Percentiles rank a stretch among this genome's conserved stretches.
phyloP scores from a whole-genome alignment of 2,888 invertebrate genomes.

The Euplagia quadripunctaria region DNA sequence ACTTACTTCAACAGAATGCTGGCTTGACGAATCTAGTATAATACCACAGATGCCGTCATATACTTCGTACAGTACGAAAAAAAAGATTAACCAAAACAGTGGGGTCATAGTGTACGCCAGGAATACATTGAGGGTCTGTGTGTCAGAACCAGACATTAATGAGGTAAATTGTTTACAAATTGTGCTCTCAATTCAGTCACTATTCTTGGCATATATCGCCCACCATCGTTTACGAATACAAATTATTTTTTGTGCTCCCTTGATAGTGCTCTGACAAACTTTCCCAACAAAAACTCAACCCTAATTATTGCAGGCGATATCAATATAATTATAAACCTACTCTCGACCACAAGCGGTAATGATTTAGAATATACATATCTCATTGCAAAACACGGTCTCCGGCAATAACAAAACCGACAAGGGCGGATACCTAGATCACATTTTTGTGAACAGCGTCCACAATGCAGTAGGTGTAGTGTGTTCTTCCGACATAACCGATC shows the following conservation, averaged over 20 bases:
- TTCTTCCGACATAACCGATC: constrained; percentile 12
- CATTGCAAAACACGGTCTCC: constrained; percentile 23
- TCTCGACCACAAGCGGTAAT: neutral
- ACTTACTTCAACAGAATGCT: too few species aligned
- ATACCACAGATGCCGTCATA: too few species aligned
- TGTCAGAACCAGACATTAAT: neutral
- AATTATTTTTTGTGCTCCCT: constrained; percentile 24
- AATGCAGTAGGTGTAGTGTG: constrained; percentile 23
- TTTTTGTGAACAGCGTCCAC: constrained; percentile 10
- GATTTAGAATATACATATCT: constrained; percentile 21
- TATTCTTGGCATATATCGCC: constrained; percentile 30
- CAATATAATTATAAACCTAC: constrained; percentile 31
- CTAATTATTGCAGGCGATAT: constrained; percentile 35
- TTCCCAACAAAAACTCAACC: neutral
- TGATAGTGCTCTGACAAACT: neutral
- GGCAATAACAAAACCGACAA: constrained; percentile 27
- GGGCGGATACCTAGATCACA: constrained; percentile 33
- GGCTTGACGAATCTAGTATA: too few species aligned
- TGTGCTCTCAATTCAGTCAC: neutral
- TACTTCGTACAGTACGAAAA: too few species aligned
- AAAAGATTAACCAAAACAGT: too few species aligned
- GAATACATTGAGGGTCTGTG: too few species aligned
- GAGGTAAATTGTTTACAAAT: constrained; percentile 34
- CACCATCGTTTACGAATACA: constrained; percentile 24
- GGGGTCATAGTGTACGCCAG: constrained; percentile 23